Evolutionary conservation across 92 coral and sea anemone species (phyloP).

Genomic region (Micromussa lordhowensis): DNA sequence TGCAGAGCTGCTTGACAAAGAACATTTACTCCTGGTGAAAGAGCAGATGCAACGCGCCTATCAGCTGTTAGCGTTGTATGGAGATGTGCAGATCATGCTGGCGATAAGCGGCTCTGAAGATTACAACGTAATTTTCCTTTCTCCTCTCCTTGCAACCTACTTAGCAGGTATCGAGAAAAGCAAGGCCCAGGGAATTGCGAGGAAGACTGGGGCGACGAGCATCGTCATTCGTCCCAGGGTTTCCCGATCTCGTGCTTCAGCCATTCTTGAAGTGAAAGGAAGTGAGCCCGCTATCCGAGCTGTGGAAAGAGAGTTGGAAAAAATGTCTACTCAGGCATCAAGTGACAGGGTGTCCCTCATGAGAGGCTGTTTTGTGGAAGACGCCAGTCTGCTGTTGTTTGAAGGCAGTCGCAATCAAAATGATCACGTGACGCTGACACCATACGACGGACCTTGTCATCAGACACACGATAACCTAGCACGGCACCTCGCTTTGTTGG

Average conservation of each 20-base stretch:
- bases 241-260: slow-evolving; percentile 63
- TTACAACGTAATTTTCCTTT: slow-evolving; percentile 73
- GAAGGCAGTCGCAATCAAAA: slow-evolving; percentile 80
- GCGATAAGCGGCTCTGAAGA: slow-evolving; percentile 80
- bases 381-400: slow-evolving; percentile 85
- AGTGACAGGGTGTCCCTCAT: slow-evolving; percentile 77
- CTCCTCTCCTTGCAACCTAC: slow-evolving; percentile 70
- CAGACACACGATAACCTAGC: slow-evolving; percentile 90
- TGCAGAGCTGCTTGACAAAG: slow-evolving; percentile 73
- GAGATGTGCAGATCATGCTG: slow-evolving; percentile 75
- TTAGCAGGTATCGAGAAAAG: slow-evolving; percentile 83
- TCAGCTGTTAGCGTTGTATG: slow-evolving; percentile 85
- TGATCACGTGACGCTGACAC: slow-evolving; percentile 85
- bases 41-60: slow-evolving; percentile 97
- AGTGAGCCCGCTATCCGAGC: slow-evolving; percentile 87
- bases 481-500: slow-evolving; percentile 51
- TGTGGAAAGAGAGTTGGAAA: slow-evolving; percentile 77
- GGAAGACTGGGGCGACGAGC: slow-evolving; percentile 84
- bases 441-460: slow-evolving; percentile 89
- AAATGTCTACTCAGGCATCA: slow-evolving; percentile 57
- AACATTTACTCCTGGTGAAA: slow-evolving; percentile 65
- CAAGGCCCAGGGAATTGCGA: slow-evolving; percentile 74
- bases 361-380: slow-evolving; percentile 94
- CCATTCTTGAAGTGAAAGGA: slow-evolving; percentile 88
- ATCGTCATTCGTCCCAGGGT: slow-evolving; percentile 79